Evolutionary conservation across 2,113 vertebrate species (phyloP).

Genomic region (Syrrhaptes paradoxus): DNA sequence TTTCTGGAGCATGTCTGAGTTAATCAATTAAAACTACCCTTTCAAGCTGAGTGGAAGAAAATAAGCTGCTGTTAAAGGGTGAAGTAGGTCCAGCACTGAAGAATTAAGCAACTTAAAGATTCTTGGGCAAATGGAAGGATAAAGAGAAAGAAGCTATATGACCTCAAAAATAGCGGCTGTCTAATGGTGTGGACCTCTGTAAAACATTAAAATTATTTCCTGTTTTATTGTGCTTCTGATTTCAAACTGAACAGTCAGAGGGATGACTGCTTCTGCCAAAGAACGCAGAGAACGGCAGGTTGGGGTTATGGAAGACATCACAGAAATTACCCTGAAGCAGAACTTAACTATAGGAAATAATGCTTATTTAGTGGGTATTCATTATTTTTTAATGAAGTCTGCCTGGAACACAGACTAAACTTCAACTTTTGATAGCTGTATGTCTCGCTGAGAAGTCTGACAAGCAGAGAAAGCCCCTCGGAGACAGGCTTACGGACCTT

Average conservation of each 20-base stretch:
- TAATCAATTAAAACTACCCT: background rate
- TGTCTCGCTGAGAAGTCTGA: background rate
- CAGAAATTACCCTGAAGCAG: background rate
- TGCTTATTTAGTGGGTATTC: background rate
- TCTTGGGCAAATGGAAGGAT: background rate
- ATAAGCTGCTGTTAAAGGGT: background rate
- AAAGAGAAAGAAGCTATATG: background rate
- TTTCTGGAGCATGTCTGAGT: conserved; percentile 8
- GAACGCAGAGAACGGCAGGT: background rate
- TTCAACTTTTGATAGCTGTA: background rate
- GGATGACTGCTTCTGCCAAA: background rate
- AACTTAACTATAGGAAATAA: background rate
- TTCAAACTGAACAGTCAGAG: background rate
- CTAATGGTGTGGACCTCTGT: background rate
- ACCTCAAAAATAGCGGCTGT: background rate
- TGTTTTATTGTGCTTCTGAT: background rate
- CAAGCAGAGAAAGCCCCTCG: background rate
- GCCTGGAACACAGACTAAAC: background rate
- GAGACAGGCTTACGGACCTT: background rate
- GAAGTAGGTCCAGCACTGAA: background rate
- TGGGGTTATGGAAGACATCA: background rate
- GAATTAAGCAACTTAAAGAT: background rate
- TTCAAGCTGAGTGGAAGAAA: background rate
- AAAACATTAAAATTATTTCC: background rate
- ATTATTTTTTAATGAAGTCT: background rate